Percentiles rank a stretch among this genome's conserved stretches.
phyloP scores from a whole-genome alignment of 2,113 vertebrate genomes.

The Aspiorhynchus laticeps region DNA sequence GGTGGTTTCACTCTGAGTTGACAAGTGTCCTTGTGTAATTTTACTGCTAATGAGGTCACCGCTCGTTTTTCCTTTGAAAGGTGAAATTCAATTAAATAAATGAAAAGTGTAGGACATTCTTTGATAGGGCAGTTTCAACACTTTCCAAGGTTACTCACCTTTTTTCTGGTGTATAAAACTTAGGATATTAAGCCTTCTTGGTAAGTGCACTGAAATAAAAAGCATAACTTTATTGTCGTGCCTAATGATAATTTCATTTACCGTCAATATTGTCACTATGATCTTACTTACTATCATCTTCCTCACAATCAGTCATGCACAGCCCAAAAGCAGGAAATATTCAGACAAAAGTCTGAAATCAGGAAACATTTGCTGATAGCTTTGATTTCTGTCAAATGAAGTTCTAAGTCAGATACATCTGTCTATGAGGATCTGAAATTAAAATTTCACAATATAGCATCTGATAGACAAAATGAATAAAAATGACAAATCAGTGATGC shows the following conservation, averaged over 20 bases:
- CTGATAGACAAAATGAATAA: neutral
- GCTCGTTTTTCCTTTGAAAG: slow-evolving; percentile 21
- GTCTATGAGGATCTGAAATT: neutral
- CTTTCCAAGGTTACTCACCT: slow-evolving; percentile 8
- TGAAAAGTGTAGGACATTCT: neutral
- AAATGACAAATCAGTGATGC: neutral
- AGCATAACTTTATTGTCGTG: neutral
- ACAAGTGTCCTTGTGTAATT: slow-evolving; percentile 34
- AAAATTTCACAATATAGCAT: neutral
- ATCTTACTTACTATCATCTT: neutral
- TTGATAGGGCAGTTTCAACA: neutral
- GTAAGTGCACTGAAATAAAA: neutral
- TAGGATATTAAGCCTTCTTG: neutral
- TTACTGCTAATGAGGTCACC: slow-evolving; percentile 41
- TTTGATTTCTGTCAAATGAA: neutral
- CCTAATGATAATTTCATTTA: neutral
- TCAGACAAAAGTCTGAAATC: neutral
- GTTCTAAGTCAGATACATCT: neutral
- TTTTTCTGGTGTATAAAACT: neutral
- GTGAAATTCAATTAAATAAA: slow-evolving; percentile 20
- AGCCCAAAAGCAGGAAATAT: neutral
- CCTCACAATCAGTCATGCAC: neutral
- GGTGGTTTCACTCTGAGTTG: neutral
- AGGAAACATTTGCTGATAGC: neutral
- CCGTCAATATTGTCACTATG: neutral